A percentile compares a stretch with the other conserved stretches of the same genome.
These are phyloP conservation scores for Drosophila simulans DNA, from an alignment of 1,140 invertebrate genomes.

Conservation along the genomic window DNA sequence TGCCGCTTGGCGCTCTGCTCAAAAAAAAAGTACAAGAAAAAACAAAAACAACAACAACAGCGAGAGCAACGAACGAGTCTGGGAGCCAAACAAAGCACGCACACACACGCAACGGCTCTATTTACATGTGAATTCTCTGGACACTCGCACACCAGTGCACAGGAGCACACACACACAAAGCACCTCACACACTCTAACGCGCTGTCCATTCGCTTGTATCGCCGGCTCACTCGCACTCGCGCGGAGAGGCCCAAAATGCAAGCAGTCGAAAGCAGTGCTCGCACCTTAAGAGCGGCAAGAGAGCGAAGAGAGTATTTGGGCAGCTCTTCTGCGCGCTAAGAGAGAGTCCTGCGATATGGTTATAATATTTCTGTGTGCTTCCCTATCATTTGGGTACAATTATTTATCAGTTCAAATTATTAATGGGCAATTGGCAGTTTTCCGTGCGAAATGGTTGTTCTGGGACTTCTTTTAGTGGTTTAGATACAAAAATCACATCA, in stretches of 20 bases:
- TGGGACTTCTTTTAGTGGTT: too few relatives aligned
- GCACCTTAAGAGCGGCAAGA: background rate
- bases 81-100: conserved; percentile 52
- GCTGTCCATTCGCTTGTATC: conserved; percentile 68
- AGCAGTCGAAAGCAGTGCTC: conserved; percentile 1
- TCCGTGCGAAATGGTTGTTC: background rate
- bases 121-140: conserved; percentile 45
- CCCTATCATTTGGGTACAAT: background rate
- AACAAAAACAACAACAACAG: background rate
- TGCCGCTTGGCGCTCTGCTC: conserved; percentile 23
- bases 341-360: conserved; percentile 3
- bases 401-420: conserved; percentile 9
- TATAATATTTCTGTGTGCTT: background rate
- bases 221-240: conserved; percentile 60
- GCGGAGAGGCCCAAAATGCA: background rate
- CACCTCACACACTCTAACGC: background rate
- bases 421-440: background rate
- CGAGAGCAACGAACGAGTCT: background rate
- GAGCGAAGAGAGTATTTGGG: background rate
- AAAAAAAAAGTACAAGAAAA: background rate
- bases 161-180: conserved; percentile 18
- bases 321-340: background rate
- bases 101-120: conserved; percentile 25
- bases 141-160: conserved; percentile 25
- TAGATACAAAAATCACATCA: too few relatives aligned